Evolutionary conservation across 37 sponge, comb jelly and placozoan species (phyloP), one percentile per base, ranked within the genome.

Genomic region (Spongia lamella): DNA sequence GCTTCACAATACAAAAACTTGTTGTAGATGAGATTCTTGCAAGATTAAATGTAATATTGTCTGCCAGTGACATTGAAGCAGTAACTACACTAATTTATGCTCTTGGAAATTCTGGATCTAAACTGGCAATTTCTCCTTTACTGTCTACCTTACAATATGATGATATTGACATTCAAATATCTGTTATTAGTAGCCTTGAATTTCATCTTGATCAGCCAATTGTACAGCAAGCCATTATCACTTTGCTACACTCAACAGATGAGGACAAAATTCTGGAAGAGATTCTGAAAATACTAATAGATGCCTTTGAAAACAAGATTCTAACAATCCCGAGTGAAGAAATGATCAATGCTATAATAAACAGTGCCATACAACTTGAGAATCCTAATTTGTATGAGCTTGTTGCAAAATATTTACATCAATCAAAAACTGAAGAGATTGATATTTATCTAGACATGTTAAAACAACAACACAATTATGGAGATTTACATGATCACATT

Each of bases 31-130:
- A 43, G 9, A 5, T 43, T 43, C 47, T 43, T 43, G 9, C 7
- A 9, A 43, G 47, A 43, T 43, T 83, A 31, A 33, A 54, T 9
- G 24, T 34, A 0, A 49, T 59, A 17, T 27, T 35, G 36, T 7
- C 39, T 38, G 13, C 27, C 16, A 26, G 7, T 17, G 26, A 72
- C 59, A 63, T 22, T 63, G 64, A 51, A 27, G 13, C 58, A 20
- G 22, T 83, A 1, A 38, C 74, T 26, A 66, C 58, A 35, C 43
- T 68, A 13, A 64, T 74, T 67, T 57, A 75, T 50, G 56, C 83
- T 16, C 68, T 83, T 32, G 83, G 83, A 6, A 83, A 83, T 75
- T 74, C 76, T 19, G 83, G 74, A 20, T 57, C 76, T 34, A 37
- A 66, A 25, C 16, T 34, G 16, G 47, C 76, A 29, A 47, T 59